These are phyloP conservation scores for Nymphicus hollandicus DNA, from an alignment of 2,113 vertebrate species.

Conservation along the genomic window DNA sequence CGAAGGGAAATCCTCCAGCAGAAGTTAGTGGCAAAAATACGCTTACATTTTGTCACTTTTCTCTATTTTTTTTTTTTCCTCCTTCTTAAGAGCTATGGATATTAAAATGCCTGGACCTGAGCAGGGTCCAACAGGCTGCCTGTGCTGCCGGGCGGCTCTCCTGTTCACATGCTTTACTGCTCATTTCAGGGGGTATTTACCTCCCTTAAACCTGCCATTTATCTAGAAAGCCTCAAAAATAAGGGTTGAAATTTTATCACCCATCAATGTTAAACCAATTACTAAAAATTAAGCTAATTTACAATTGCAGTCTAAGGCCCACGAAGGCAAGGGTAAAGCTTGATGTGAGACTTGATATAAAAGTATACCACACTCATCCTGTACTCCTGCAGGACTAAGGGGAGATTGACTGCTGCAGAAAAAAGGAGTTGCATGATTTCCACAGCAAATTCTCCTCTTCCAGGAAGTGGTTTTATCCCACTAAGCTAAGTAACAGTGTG, in stretches of 20 bases:
- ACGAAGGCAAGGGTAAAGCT: accelerated
- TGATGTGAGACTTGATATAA: accelerated
- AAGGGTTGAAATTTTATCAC: accelerated
- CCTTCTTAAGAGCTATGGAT: background rate
- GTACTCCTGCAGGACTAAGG: accelerated
- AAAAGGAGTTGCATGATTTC: background rate
- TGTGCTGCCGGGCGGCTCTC: background rate
- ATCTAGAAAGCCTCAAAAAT: background rate
- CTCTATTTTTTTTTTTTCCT: background rate
- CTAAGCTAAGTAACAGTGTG: accelerated
- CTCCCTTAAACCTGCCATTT: background rate
- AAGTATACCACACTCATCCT: accelerated
- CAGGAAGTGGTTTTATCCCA: background rate
- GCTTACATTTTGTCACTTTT: background rate
- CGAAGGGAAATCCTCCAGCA: background rate
- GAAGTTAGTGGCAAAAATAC: background rate
- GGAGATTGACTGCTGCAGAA: background rate
- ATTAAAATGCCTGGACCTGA: background rate
- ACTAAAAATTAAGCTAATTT: background rate
- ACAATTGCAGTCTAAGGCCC: no score
- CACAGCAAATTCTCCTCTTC: background rate
- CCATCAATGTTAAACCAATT: accelerated
- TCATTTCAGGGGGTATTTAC: accelerated
- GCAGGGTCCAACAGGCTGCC: background rate
- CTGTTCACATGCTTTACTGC: background rate